Conservation (phyloP, 2,113 vertebrate species). For the Boulengeromyrus knoepffleri region DNA sequence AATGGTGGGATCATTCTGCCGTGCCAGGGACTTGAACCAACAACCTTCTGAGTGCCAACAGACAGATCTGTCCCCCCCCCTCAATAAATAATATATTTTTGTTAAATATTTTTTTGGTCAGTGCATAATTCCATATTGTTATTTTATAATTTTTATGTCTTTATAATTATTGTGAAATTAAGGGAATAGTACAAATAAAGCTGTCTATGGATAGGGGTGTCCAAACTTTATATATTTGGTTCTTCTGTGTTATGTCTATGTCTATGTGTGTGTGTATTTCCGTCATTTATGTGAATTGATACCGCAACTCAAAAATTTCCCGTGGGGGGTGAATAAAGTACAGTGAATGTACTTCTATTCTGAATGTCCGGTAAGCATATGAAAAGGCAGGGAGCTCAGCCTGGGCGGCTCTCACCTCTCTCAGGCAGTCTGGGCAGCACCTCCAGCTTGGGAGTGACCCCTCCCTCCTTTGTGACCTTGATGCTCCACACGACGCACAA, state of each 20-base stretch:
- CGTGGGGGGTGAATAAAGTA: too few relatives aligned
- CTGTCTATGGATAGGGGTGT: background rate
- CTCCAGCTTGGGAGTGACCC: conserved; percentile 58
- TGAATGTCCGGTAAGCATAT: background rate
- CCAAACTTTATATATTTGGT: background rate
- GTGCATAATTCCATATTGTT: background rate
- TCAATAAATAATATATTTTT: background rate
- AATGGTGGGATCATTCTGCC: background rate
- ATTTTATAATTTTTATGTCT: background rate
- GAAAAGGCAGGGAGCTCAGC: background rate
- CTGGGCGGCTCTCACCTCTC: conserved; percentile 48
- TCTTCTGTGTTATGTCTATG: background rate
- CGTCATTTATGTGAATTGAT: too few relatives aligned
- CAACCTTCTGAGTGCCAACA: background rate
- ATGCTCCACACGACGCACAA: conserved; percentile 68
- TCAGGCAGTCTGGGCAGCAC: conserved; percentile 65
- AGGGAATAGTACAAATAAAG: background rate
- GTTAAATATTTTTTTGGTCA: background rate
- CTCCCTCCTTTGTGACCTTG: conserved; percentile 55
- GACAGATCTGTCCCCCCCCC: background rate
- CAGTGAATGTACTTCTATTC: background rate
- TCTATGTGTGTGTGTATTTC: too few relatives aligned
- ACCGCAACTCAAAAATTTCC: too few relatives aligned
- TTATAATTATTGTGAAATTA: background rate
- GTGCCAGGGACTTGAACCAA: background rate